Base-by-base conservation (phyloP, 1,140 invertebrate species). In the Diorhabda sublineata region DNA sequence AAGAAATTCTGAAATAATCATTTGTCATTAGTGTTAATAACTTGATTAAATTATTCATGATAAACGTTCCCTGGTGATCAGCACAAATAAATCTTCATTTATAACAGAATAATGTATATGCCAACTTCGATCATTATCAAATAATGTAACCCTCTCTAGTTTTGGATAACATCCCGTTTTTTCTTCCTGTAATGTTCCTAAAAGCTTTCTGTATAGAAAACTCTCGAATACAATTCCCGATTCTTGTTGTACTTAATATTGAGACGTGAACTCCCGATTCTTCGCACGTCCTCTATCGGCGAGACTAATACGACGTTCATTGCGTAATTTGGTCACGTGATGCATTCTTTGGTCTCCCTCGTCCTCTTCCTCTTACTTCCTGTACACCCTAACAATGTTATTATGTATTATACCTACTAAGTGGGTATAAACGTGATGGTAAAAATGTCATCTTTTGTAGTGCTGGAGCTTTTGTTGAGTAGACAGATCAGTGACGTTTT, bases 291-390 rank as follows among this genome's bases (percentile, higher is more conserved):
- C 61, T 63, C 58, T 67, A 60, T 61, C 60, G 69, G 69, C 67
- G 65, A 73, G 68, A 68, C 72, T 76, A 75, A 76, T 76, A 76
- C 74, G 74, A 64, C 58, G 66, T 71, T 76, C 75, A 74, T 76
- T 73, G 72, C 62, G 75, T 75, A 76, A 76, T 76, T 75, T 72
- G 62, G 75, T 76, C 75, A 76, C 75, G 75, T 76, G 75, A 64
- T 68, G 72, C 71, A 76, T 76, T 75, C 73, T 76, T 76, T 69
- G 58, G 45, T 57, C 69, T 68, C 67, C 68, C 68, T 67, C 67
- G 69, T 68, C 59, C 45, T 6, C 43, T 43, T 41, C 41, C 56
- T 26, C 57, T 45, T 45, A 42, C 57, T 60, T 63, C 9, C 43
- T 60, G 62, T 63, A 62, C 64, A 69, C 70, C 71, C 64, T 57